phyloP scores from a whole-genome alignment of 2,797 vertebrate species.

The Thunnus albacares region DNA sequence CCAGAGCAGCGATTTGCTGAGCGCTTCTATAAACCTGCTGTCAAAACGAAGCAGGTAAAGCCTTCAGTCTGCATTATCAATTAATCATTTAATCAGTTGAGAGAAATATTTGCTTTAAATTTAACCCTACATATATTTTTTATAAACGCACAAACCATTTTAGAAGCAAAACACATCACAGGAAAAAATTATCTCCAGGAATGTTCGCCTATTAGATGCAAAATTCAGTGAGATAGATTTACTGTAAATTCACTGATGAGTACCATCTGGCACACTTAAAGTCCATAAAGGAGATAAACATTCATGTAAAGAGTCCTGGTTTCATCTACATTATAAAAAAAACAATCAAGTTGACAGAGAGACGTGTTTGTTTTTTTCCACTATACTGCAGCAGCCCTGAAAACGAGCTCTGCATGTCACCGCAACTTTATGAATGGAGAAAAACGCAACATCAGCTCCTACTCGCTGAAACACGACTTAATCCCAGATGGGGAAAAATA shows the following conservation, averaged over 20 bases:
- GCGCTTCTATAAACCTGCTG: constrained; percentile 43
- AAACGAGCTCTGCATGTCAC: constrained; percentile 40
- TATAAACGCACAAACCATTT: neutral
- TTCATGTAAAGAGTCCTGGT: neutral
- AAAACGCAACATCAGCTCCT: constrained; percentile 56
- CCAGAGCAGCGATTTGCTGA: constrained; percentile 13
- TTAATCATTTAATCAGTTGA: neutral
- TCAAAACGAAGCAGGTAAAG: constrained; percentile 54
- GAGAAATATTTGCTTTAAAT: neutral
- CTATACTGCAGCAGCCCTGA: constrained; percentile 20
- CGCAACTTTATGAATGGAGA: constrained; percentile 80
- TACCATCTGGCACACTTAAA: neutral
- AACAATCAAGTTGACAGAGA: constrained; percentile 16
- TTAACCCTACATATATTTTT: too few relatives aligned
- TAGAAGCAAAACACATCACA: neutral
- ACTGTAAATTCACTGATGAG: neutral
- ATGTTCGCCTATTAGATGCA: neutral
- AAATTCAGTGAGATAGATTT: neutral
- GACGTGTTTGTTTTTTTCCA: constrained; percentile 19
- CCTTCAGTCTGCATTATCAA: neutral
- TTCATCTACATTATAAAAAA: neutral
- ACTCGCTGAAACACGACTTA: constrained; percentile 26
- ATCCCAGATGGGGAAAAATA: constrained; percentile 9
- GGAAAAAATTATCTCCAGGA: neutral
- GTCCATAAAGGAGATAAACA: too few relatives aligned